phyloP scores from a whole-genome alignment of 2,888 invertebrate genomes.

The Corythucha ciliata region DNA sequence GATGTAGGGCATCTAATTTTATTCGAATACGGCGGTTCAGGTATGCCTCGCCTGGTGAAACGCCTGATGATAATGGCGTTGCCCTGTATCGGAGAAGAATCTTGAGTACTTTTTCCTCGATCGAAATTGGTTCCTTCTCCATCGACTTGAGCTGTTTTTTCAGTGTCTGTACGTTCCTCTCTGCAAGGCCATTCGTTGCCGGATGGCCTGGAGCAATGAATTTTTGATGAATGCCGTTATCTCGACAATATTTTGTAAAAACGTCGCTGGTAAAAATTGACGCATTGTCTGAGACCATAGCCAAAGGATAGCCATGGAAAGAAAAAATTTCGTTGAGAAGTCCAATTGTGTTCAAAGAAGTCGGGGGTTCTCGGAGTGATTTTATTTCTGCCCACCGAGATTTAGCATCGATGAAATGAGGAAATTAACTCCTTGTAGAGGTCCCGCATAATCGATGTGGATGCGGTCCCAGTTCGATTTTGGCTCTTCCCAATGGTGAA shows the following conservation, averaged over 20 bases:
- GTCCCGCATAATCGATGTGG: constrained; percentile 37
- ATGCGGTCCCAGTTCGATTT: constrained; percentile 35
- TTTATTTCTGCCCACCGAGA: constrained; percentile 24
- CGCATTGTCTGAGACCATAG: neutral
- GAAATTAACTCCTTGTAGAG: constrained; percentile 29
- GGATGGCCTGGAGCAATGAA: constrained; percentile 3
- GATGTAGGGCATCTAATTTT: no score
- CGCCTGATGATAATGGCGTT: neutral
- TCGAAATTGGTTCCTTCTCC: neutral
- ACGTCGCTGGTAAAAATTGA: neutral
- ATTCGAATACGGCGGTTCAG: no score
- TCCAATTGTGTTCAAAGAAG: neutral
- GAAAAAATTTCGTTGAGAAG: neutral
- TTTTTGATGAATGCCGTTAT: neutral
- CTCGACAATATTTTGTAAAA: neutral
- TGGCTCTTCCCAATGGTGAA: constrained; percentile 35
- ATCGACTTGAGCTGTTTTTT: neutral
- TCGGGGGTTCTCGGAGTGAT: constrained; percentile 3
- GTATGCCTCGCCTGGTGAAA: no score
- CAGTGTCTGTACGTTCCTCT: neutral
- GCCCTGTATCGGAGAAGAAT: constrained; percentile 1
- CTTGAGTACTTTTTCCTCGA: neutral
- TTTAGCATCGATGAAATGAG: constrained; percentile 34
- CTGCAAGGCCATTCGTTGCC: neutral
- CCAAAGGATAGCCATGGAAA: neutral